A percentile compares a stretch with the other conserved stretches of the same genome.
These are phyloP conservation scores for Oxyura jamaicensis DNA, from an alignment of 2,113 vertebrate species.

Conservation along the genomic window DNA sequence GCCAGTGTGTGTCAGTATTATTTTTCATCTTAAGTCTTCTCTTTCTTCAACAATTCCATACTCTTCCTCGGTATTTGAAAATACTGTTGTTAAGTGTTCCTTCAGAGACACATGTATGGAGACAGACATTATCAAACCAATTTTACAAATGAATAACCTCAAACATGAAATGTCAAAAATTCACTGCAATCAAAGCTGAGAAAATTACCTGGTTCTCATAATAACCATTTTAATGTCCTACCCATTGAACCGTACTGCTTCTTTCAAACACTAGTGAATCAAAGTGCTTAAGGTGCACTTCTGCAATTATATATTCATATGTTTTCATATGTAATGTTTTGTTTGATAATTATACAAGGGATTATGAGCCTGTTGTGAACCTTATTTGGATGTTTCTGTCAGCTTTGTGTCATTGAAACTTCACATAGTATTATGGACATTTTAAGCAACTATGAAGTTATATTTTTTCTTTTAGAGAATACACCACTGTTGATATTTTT, in stretches of 20 bases:
- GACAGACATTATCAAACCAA: not conserved
- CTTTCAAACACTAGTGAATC: not conserved
- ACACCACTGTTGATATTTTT: not conserved
- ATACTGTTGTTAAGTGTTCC: not conserved
- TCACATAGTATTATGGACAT: not conserved
- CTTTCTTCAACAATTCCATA: not conserved
- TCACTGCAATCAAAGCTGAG: not conserved
- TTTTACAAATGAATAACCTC: not conserved
- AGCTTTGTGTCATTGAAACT: not conserved
- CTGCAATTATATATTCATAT: not conserved
- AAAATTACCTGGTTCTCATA: slow-evolving; percentile 23
- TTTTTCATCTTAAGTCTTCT: not conserved
- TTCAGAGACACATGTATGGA: not conserved
- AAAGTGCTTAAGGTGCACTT: not conserved
- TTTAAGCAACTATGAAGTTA: not conserved
- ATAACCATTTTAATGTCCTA: not conserved
- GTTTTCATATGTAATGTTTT: not conserved
- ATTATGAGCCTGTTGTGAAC: not conserved
- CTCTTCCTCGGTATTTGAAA: not conserved
- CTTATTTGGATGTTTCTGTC: not conserved
- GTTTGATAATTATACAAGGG: not conserved
- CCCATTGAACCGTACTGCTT: not conserved
- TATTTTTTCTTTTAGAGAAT: not conserved
- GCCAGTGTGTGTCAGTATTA: not conserved
- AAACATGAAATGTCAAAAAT: not conserved